Conservation (phyloP, 2,888 invertebrate species). For the Apamea anceps region DNA sequence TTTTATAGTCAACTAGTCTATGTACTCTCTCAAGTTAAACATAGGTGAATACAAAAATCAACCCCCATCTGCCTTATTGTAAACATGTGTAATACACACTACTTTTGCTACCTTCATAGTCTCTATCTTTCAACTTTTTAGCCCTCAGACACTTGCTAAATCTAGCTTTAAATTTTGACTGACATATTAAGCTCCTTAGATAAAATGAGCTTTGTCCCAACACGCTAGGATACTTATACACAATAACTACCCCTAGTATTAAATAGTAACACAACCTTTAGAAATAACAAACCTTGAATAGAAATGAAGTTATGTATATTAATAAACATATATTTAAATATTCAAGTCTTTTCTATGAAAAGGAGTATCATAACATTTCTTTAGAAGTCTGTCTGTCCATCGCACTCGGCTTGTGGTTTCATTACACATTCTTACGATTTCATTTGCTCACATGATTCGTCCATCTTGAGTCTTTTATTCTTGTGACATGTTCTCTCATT, state of each 20-base stretch:
- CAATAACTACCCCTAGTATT: background rate
- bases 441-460: slow-evolving; percentile 66
- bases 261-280: background rate
- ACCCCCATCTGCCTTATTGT: background rate
- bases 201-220: slow-evolving; percentile 19
- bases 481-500: slow-evolving; percentile 61
- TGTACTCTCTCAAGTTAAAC: background rate
- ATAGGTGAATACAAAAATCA: background rate
- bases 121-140: background rate
- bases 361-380: slow-evolving; percentile 48
- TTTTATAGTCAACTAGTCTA: background rate
- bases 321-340: slow-evolving; percentile 35
- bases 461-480: slow-evolving; percentile 63
- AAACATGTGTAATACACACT: background rate
- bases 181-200: slow-evolving; percentile 30
- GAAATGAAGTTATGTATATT: background rate
- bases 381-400: slow-evolving; percentile 47
- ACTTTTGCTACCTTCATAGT: background rate
- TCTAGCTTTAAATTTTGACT: slow-evolving; percentile 28
- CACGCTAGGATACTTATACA: slow-evolving; percentile 2
- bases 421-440: slow-evolving; percentile 63
- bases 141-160: background rate
- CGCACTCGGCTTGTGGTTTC: slow-evolving; percentile 49
- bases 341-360: slow-evolving; percentile 31
- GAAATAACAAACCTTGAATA: slow-evolving; percentile 5